phyloP scores from a whole-genome alignment of 2,113 vertebrate genomes.

The Hucho hucho region DNA sequence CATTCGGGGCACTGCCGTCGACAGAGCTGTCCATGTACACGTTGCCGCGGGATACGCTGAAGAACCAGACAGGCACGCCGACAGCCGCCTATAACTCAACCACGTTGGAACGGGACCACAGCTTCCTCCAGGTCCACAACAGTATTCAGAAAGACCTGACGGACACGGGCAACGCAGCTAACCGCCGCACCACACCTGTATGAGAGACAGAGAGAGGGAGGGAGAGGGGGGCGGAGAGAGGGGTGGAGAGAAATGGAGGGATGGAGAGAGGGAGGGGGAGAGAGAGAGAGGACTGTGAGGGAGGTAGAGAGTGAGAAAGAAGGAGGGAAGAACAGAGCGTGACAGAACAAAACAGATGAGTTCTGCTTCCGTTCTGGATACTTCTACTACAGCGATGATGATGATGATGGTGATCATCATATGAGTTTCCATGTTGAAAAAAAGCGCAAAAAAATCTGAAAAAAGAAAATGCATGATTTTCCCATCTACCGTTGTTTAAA shows the following conservation, averaged over 20 bases:
- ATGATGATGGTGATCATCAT: conserved; percentile 61
- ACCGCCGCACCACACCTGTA: conserved; percentile 95
- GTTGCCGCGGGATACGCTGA: conserved; percentile 86
- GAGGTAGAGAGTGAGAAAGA: conserved; percentile 22
- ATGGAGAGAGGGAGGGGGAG: conserved; percentile 13
- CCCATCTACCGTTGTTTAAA: conserved; percentile 94
- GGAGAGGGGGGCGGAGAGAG: conserved; percentile 20
- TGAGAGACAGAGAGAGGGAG: conserved; percentile 71
- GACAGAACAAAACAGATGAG: background rate
- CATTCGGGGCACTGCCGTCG: conserved; percentile 90
- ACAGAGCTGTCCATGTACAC: conserved; percentile 98
- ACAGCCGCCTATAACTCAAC: conserved; percentile 94
- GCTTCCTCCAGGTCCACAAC: conserved; percentile 99
- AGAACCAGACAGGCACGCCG: conserved; percentile 83
- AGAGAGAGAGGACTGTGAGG: background rate
- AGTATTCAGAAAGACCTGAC: conserved; percentile 96
- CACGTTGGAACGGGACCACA: conserved; percentile 88
- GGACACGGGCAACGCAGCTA: conserved; percentile 94
- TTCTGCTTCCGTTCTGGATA: conserved; percentile 8
- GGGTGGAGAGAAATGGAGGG: background rate
- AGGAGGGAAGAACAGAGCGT: background rate
- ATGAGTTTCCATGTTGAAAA: conserved; percentile 68
- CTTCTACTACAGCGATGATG: conserved; percentile 14
- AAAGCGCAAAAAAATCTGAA: conserved; percentile 43
- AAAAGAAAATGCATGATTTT: conserved; percentile 87